These are phyloP conservation scores for Caenorhabditis sinica DNA, from an alignment of 2,888 invertebrate species.

Conservation along the genomic window DNA sequence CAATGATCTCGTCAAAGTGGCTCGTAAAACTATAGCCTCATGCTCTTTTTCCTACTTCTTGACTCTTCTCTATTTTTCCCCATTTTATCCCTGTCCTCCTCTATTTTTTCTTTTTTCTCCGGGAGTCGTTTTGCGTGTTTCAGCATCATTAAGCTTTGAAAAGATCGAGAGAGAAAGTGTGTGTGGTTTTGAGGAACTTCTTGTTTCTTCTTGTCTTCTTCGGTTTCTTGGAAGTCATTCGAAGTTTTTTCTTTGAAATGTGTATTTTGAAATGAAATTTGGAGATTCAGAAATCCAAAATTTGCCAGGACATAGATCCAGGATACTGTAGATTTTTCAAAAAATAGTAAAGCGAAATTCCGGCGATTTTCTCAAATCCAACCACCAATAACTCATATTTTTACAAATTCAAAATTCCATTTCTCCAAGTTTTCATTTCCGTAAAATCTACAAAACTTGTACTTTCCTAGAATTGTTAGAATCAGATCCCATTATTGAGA, in stretches of 20 bases:
- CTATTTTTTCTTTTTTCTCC: background rate
- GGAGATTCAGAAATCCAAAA: background rate
- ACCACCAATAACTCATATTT: too few species aligned
- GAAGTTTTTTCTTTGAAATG: background rate
- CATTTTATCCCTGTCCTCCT: background rate
- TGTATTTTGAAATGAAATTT: background rate
- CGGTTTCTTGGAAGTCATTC: background rate
- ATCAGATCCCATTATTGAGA: too few species aligned
- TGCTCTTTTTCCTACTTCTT: conserved; percentile 18
- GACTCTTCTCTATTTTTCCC: background rate
- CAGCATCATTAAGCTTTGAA: conserved; percentile 44
- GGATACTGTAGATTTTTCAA: too few species aligned
- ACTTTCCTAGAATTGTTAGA: too few species aligned
- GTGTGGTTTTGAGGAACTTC: background rate
- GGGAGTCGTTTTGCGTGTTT: conserved; percentile 31
- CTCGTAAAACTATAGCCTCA: conserved; percentile 57
- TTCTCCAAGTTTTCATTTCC: too few species aligned
- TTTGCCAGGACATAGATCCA: too few species aligned
- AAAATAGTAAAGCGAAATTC: too few species aligned
- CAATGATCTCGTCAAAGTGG: conserved; percentile 59
- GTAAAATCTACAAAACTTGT: too few species aligned
- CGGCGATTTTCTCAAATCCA: too few species aligned
- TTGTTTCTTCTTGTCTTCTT: too few species aligned
- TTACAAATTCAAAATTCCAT: too few species aligned
- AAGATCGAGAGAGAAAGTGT: background rate